Conservation (phyloP, 1,140 invertebrate species). For the Chelonus insularis region DNA sequence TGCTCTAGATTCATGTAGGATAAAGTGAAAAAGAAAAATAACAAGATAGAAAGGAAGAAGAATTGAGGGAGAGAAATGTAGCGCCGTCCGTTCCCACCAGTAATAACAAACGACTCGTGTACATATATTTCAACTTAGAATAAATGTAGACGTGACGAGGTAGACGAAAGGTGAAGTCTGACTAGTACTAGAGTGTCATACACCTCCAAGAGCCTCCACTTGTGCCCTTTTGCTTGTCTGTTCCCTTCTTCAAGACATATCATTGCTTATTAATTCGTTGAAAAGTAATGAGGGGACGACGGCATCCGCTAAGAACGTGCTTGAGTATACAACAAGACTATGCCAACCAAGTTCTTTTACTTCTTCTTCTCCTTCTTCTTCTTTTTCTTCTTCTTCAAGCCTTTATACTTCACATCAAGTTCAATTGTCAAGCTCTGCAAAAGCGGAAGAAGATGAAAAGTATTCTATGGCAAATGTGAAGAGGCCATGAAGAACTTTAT, state of each 20-base stretch:
- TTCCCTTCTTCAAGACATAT: conserved; percentile 2
- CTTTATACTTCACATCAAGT: not conserved
- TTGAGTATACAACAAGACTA: conserved; percentile 1
- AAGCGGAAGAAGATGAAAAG: not conserved
- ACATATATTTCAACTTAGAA: not conserved
- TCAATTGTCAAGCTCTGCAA: conserved; percentile 4
- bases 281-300: conserved; percentile 20
- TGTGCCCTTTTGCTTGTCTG: not conserved
- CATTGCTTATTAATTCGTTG: conserved; percentile 22
- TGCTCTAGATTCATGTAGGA: not conserved
- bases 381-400: not conserved
- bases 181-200: conserved; percentile 7
- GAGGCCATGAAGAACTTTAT: too few relatives aligned
- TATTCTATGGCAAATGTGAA: too few relatives aligned
- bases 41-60: not conserved
- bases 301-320: conserved; percentile 6
- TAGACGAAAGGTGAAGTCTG: conserved; percentile 1
- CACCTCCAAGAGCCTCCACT: conserved; percentile 10
- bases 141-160: conserved; percentile 18
- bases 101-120: not conserved
- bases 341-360: not conserved
- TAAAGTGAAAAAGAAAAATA: too few relatives aligned
- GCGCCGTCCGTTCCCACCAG: conserved; percentile 9
- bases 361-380: too few relatives aligned
- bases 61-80: not conserved